Percentiles rank a stretch among this genome's conserved stretches.
Conservation (phyloP, 2,797 vertebrate species). For the Notolepis coatsorum region DNA sequence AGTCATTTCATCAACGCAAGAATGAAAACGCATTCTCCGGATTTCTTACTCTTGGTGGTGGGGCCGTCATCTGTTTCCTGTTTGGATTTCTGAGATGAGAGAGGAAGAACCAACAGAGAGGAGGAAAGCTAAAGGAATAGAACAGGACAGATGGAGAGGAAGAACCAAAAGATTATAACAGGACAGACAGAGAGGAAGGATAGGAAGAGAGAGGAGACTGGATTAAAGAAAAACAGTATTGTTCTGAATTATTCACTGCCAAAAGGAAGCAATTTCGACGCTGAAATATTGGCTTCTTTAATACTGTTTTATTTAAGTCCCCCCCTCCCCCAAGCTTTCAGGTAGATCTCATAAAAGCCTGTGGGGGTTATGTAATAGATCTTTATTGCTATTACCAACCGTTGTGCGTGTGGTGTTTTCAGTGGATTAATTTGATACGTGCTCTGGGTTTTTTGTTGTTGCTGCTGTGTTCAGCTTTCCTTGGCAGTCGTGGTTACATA, state of each 20-base stretch:
- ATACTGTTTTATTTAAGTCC: constrained; percentile 32
- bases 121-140: not conserved
- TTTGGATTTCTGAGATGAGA: no score
- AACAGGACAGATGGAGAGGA: not conserved
- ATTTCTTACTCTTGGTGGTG: no score
- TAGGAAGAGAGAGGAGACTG: not conserved
- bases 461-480: not conserved
- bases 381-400: constrained; percentile 9
- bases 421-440: not conserved
- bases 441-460: not conserved
- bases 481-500: not conserved
- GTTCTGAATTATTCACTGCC: constrained; percentile 57
- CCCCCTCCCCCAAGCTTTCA: constrained; percentile 11
- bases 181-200: not conserved
- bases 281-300: constrained; percentile 47
- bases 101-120: not conserved
- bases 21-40: no score
- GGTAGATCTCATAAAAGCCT: constrained; percentile 32
- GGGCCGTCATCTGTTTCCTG: no score
- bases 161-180: not conserved
- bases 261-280: constrained; percentile 24
- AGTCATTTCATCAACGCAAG: no score
- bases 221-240: constrained; percentile 7
- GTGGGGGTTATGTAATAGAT: constrained; percentile 8
- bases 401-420: not conserved